phyloP scores from a whole-genome alignment of 2,113 vertebrate genomes.

The Chloropsis hardwickii region DNA sequence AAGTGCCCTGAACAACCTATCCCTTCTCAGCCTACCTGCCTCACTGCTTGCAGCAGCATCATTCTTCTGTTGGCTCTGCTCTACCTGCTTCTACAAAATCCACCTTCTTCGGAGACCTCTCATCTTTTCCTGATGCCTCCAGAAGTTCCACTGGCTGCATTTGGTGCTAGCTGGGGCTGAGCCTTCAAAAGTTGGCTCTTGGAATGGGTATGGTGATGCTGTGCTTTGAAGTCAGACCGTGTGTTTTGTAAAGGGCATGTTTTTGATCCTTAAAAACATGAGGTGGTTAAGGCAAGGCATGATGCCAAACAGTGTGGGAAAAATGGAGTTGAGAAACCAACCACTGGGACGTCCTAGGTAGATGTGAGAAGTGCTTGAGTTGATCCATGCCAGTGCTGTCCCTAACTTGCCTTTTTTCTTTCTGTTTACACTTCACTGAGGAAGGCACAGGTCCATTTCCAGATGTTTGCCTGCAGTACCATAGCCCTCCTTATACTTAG shows the following conservation, averaged over 20 bases:
- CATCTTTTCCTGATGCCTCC: background rate
- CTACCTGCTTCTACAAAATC: background rate
- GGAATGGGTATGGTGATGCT: background rate
- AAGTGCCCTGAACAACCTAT: background rate
- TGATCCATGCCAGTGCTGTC: background rate
- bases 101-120: fast-evolving
- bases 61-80: background rate
- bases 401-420: background rate
- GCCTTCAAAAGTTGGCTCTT: background rate
- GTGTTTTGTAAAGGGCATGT: background rate
- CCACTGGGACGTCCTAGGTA: fast-evolving
- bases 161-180: background rate
- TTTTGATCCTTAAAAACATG: background rate
- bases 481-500: background rate
- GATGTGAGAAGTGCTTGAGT: background rate
- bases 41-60: fast-evolving
- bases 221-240: background rate
- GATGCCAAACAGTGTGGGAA: background rate
- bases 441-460: background rate
- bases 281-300: background rate
- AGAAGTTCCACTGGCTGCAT: background rate
- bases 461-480: background rate
- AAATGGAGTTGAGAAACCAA: background rate
- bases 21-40: background rate
- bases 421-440: background rate